phyloP scores from a whole-genome alignment of 2,888 invertebrate genomes.

The Matsumyia berberina region DNA sequence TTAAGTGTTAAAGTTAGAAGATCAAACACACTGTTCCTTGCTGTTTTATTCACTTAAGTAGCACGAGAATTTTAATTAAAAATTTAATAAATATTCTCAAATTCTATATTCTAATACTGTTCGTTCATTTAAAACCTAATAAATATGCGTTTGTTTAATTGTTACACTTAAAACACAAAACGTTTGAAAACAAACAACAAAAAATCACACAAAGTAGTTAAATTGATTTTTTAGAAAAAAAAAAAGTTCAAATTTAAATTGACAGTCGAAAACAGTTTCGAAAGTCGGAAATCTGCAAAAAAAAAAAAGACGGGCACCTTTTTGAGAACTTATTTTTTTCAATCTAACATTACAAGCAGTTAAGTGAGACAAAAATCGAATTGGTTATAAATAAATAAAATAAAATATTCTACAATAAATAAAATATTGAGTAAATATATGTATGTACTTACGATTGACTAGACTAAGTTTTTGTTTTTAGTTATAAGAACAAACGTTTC shows the following conservation, averaged over 20 bases:
- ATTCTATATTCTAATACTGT: constrained; percentile 63
- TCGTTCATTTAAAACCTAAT: constrained; percentile 56
- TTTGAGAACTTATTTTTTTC: not conserved
- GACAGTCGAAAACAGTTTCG: too few relatives aligned
- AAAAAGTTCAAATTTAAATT: not conserved
- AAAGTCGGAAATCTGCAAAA: too few relatives aligned
- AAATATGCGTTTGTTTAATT: constrained; percentile 30
- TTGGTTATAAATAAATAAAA: constrained; percentile 14
- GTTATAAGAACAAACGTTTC: constrained; percentile 27
- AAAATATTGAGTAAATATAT: constrained; percentile 35
- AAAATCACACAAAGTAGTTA: constrained; percentile 1
- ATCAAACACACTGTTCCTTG: constrained; percentile 7
- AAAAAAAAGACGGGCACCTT: not conserved
- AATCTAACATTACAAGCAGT: not conserved
- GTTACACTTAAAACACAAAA: constrained; percentile 1
- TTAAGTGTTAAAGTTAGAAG: not conserved
- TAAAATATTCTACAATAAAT: constrained; percentile 28
- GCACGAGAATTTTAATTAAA: constrained; percentile 15
- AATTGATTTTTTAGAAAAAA: not conserved
- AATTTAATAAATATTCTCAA: constrained; percentile 27
- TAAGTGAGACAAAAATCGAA: not conserved
- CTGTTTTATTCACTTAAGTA: constrained; percentile 9
- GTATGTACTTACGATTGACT: constrained; percentile 41
- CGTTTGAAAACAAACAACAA: constrained; percentile 13
- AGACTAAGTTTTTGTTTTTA: constrained; percentile 62